A percentile compares a stretch with the other conserved stretches of the same genome.
phyloP scores from a whole-genome alignment of 2,113 vertebrate species.

The Petromus typicus region DNA sequence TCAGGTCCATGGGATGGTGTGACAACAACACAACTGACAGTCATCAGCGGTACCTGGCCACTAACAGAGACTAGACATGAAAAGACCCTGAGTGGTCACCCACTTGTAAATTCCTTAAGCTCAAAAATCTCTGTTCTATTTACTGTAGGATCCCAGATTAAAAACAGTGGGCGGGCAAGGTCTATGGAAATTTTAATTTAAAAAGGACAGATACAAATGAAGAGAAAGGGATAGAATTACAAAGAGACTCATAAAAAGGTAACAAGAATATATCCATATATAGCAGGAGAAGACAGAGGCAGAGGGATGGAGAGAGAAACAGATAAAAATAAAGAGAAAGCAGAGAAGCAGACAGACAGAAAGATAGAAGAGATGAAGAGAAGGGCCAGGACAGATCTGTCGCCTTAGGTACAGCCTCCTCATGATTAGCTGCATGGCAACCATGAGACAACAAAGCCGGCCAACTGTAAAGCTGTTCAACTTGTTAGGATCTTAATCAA shows the following conservation, averaged over 20 bases:
- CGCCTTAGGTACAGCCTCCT: neutral
- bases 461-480: slow-evolving; percentile 11
- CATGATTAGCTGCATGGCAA: neutral
- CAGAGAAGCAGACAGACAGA: neutral
- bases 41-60: neutral
- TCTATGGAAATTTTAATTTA: neutral
- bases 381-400: neutral
- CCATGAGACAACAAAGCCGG: neutral
- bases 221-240: neutral
- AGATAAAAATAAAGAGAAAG: neutral
- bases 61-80: neutral
- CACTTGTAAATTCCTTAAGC: neutral
- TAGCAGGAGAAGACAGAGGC: no score
- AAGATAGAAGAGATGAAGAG: neutral
- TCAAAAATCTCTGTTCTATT: neutral
- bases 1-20: neutral
- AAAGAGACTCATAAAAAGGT: neutral
- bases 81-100: neutral
- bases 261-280: neutral
- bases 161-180: neutral
- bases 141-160: neutral
- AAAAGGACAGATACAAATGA: neutral
- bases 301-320: neutral
- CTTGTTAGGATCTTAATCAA: slow-evolving; percentile 17
- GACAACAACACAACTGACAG: neutral